A percentile compares a stretch with the other conserved stretches of the same genome.
phyloP scores from a whole-genome alignment of 2,888 invertebrate species.

The Pharmacophagus antenor region DNA sequence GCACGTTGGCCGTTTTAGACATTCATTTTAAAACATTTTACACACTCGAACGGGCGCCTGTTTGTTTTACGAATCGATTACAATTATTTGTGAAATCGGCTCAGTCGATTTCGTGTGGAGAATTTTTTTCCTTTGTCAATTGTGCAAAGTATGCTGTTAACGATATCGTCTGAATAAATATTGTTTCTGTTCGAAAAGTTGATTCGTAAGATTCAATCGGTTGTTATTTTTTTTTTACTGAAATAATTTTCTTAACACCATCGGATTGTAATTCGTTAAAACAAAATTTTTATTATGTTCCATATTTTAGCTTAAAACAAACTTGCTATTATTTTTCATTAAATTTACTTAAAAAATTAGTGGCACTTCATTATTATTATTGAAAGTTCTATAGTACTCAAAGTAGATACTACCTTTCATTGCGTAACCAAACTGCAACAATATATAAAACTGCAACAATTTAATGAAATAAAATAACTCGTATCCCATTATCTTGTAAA shows the following conservation, averaged over 20 bases:
- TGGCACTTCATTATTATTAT: too few species aligned
- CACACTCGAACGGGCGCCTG: slow-evolving; percentile 39
- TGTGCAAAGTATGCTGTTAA: slow-evolving; percentile 8
- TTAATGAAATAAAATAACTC: neutral
- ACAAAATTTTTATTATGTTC: too few species aligned
- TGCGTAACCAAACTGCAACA: too few species aligned
- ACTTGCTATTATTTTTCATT: too few species aligned
- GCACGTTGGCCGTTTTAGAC: slow-evolving; percentile 25
- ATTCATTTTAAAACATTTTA: slow-evolving; percentile 34
- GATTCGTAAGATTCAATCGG: neutral
- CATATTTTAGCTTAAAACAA: too few species aligned
- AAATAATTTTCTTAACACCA: neutral
- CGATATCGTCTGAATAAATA: slow-evolving; percentile 4
- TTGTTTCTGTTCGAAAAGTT: neutral
- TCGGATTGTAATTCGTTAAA: too few species aligned
- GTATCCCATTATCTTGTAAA: neutral
- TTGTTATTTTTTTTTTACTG: neutral
- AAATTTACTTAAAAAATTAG: too few species aligned
- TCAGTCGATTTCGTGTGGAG: slow-evolving; percentile 15
- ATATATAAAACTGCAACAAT: too few species aligned
- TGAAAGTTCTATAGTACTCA: too few species aligned
- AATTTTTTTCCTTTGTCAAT: slow-evolving; percentile 18
- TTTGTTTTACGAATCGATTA: slow-evolving; percentile 40
- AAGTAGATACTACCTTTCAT: too few species aligned
- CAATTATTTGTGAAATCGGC: slow-evolving; percentile 36